Evolutionary conservation across 2,888 invertebrate species (phyloP), one percentile per base, ranked within the genome.

Genomic region (Drosophila flavopinicola): DNA sequence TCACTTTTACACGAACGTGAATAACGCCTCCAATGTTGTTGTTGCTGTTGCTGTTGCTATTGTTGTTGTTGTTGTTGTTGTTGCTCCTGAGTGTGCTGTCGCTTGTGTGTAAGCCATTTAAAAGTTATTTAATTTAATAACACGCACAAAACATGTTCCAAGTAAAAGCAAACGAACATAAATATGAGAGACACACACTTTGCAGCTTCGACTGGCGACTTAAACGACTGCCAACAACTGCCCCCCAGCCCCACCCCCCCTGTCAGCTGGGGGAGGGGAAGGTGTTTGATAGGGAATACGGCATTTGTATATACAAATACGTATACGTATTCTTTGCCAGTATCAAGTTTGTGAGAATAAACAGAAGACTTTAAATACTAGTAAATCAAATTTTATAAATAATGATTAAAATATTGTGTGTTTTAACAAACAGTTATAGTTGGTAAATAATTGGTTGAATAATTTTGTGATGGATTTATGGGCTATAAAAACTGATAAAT

Each of bases 81-180:
- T 1, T 64, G 48, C 10, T 66, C 17, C 24, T 57, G 57, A 54
- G 59, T 75, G 53, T 48, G 47, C 66, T 74, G 74, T 58, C 66
- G 66, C 45, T 66, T 67, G 53, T 77, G 64, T 73, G 69, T 73
- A 67, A 71, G 82, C 87, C 83, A 84, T 84, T 87, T 77, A 77
- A 84, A 85, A 82, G 85, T 87, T 87, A 77, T 87, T 85, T 78
- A 83, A 85, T 85, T 85, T 87, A 83, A 85, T 85, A 87, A 73
- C 66, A 67, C 75, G 68, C 74, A 74, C 60, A 71, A 84, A 85
- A 78, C 75, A 85, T 78, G 83, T 69, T 56, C 49, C 60, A 69
- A 69, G 79, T 78, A 67, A 79, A 85, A 82, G 79, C 63, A 72
- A 78, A 72, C 45, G 48, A 48, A 67, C 72, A 78, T 69, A 64